Conservation (phyloP, 2,888 invertebrate species). For the Odontomyia ornata region DNA sequence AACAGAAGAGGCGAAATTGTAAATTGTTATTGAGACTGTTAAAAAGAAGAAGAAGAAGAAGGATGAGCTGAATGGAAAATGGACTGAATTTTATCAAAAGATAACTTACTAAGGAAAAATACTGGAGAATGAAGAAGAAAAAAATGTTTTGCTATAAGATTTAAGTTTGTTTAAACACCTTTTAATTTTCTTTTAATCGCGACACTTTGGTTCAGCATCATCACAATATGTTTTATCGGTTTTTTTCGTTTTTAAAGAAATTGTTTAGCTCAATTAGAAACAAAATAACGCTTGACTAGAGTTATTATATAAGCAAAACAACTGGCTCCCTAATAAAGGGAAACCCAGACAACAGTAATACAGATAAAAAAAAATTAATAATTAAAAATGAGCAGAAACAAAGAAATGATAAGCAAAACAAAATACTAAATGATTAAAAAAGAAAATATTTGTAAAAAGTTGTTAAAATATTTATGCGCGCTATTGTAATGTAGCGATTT, state of each 20-base stretch:
- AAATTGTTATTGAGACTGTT: neutral
- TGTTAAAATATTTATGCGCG: slow-evolving; percentile 22
- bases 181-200: slow-evolving; percentile 4
- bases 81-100: neutral
- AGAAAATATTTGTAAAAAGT: slow-evolving; percentile 27
- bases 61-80: neutral
- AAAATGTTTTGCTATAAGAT: no score
- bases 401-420: neutral
- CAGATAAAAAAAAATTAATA: neutral
- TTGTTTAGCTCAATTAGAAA: no score
- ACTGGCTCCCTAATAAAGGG: neutral
- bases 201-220: slow-evolving; percentile 8
- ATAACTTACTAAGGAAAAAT: neutral
- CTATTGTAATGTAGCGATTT: slow-evolving; percentile 25
- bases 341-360: neutral
- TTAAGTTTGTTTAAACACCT: no score
- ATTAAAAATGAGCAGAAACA: neutral
- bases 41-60: neutral
- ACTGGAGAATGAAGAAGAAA: no score
- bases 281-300: neutral
- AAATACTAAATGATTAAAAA: neutral
- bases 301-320: neutral
- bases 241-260: no score
- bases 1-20: slow-evolving; percentile 37
- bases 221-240: slow-evolving; percentile 12